Base-by-base conservation (phyloP, 2,797 vertebrate species). In the Pogoniulus pusillus region DNA sequence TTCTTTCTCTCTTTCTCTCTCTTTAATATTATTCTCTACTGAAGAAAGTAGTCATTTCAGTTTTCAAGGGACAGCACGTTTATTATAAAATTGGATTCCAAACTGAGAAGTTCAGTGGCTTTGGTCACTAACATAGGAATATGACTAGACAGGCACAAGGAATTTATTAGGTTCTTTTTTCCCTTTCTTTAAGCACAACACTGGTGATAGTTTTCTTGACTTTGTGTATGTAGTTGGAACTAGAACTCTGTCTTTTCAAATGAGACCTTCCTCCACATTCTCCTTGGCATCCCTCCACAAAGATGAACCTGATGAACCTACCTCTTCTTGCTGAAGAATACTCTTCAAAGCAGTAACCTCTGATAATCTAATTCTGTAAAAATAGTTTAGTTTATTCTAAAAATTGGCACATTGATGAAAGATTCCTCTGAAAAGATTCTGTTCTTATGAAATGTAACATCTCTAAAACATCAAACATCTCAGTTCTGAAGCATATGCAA, bases 191-290 rank as follows among this genome's bases (percentile, higher is more conserved):
- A 84, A 84, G 74, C 27, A 79, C 30, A 90, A 74, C 71, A 66
- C 23, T 79, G 43, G 60, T 82, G 64, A 86, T 30, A 86, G 34
- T 49, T 73, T 66, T 86, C 70, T 53, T 90, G 82, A 88, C 88
- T 84, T 91, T 86, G 86, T 35, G 9, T 34, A 66, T 29, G 64
- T 63, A 82, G 39, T 24, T 82, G 57, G 34, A 88, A 86, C 71
- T 73, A 86, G 60, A 88, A 88, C 55, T 66, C 66, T 39, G 39
- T 84, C 84, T 82, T 82, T 88, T 90, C 74, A 88, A 86, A 93
- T 84, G 59, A 79, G 55, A 94, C 78, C 71, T 90, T 32, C 29
- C 16, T 89, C 59, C 37, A 72, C 29, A 78, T 71, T 90, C 51
- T 90, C 59, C 53, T 19, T 81, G 51, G 77, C 59, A 62, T 18